These are phyloP conservation scores for Nipponia nippon DNA, from an alignment of 2,113 vertebrate species.

Conservation along the genomic window DNA sequence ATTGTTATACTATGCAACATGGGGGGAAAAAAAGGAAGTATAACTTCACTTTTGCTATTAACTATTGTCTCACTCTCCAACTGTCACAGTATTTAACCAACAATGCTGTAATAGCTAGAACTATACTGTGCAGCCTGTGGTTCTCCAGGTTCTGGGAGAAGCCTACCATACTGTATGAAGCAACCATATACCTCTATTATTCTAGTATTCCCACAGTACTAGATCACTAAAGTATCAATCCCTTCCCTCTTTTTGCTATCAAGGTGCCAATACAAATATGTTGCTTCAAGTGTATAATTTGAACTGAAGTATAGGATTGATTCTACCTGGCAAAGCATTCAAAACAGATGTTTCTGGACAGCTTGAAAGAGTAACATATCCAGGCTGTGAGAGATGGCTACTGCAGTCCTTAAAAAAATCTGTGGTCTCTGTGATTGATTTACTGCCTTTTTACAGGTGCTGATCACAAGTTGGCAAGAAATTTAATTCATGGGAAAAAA, in stretches of 20 bases:
- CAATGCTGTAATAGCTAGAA: neutral
- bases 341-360: neutral
- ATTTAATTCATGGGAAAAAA: neutral
- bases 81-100: neutral
- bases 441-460: neutral
- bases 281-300: neutral
- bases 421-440: neutral
- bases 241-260: neutral
- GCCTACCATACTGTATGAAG: neutral
- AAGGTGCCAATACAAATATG: neutral
- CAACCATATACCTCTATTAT: neutral
- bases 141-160: neutral
- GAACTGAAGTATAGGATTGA: neutral
- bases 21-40: fast-evolving
- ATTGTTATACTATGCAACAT: neutral
- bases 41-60: neutral
- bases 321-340: neutral
- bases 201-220: neutral
- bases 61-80: neutral
- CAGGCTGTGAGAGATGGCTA: neutral
- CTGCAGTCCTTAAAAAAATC: neutral
- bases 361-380: neutral
- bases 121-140: neutral
- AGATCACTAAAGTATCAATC: neutral
- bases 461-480: neutral